Evolutionary conservation across 2,797 vertebrate species (phyloP).

Genomic region (Gymnodraco acuticeps): DNA sequence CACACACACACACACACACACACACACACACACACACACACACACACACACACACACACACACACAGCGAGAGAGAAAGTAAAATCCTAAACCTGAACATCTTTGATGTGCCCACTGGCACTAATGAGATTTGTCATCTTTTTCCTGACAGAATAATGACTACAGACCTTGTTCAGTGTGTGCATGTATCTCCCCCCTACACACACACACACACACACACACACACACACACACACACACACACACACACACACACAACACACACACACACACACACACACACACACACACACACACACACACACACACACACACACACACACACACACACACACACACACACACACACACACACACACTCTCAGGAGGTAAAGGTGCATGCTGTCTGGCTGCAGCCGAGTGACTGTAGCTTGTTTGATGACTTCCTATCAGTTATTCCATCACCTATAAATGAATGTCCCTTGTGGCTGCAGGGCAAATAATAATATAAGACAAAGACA

Average conservation of each 20-base stretch:
- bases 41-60: conserved; percentile 24
- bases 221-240: conserved; percentile 18
- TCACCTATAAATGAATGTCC: conserved; percentile 45
- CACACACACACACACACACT: conserved; percentile 24
- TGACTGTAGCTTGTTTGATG: conserved; percentile 23
- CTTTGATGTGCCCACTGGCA: conserved; percentile 60
- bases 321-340: conserved; percentile 27
- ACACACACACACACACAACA: conserved; percentile 13
- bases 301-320: neutral
- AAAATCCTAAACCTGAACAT: conserved; percentile 45
- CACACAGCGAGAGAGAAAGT: neutral
- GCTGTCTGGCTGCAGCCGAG: conserved; percentile 18
- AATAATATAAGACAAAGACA: neutral
- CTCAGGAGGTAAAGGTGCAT: conserved; percentile 24
- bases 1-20: conserved; percentile 22
- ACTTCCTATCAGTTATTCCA: conserved; percentile 48
- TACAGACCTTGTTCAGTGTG: conserved; percentile 19
- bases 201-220: conserved; percentile 28
- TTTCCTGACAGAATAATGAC: conserved; percentile 50
- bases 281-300: conserved; percentile 25
- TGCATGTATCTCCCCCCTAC: conserved; percentile 13
- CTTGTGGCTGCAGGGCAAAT: conserved; percentile 27
- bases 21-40: conserved; percentile 5
- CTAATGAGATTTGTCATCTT: conserved; percentile 62
- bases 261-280: conserved; percentile 3